Evolutionary conservation across 2,888 invertebrate species (phyloP).

Genomic region (Leptarthrus brevirostris): DNA sequence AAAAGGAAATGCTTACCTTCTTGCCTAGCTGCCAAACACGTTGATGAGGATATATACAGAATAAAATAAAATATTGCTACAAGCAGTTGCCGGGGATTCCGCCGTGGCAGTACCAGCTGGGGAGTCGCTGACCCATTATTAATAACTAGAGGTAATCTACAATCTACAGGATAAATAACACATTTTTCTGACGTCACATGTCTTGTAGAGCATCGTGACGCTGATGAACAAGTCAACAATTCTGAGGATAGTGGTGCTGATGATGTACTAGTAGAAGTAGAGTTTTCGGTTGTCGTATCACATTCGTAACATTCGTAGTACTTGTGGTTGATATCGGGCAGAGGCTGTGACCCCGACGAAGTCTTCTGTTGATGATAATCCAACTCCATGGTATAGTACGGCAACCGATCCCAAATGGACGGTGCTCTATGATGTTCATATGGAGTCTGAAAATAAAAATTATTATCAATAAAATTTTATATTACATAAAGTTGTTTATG

Average conservation of each 20-base stretch:
- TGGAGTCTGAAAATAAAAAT: slow-evolving; percentile 38
- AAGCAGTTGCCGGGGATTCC: slow-evolving; percentile 52
- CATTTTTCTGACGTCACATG: slow-evolving; percentile 44
- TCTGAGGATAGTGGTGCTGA: slow-evolving; percentile 5
- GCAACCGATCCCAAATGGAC: slow-evolving; percentile 48
- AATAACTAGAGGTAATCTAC: slow-evolving; percentile 54
- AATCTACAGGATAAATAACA: slow-evolving; percentile 53
- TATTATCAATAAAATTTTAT: neutral
- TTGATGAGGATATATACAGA: slow-evolving; percentile 60
- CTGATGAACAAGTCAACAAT: slow-evolving; percentile 33
- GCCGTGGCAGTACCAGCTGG: slow-evolving; percentile 48
- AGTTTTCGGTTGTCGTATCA: slow-evolving; percentile 34
- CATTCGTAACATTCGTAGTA: slow-evolving; percentile 33
- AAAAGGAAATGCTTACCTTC: slow-evolving; percentile 62
- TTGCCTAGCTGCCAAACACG: slow-evolving; percentile 63
- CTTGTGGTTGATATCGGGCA: slow-evolving; percentile 1
- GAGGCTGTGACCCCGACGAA: neutral
- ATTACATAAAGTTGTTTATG: neutral
- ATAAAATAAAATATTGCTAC: slow-evolving; percentile 53
- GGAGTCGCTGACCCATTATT: slow-evolving; percentile 47
- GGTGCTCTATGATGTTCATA: slow-evolving; percentile 35
- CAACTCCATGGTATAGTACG: slow-evolving; percentile 40
- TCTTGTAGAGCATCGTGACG: slow-evolving; percentile 25
- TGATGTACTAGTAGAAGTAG: slow-evolving; percentile 12
- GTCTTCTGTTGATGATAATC: slow-evolving; percentile 23